Conservation (phyloP, 2,797 vertebrate genomes). For the Sphaeramia orbicularis region DNA sequence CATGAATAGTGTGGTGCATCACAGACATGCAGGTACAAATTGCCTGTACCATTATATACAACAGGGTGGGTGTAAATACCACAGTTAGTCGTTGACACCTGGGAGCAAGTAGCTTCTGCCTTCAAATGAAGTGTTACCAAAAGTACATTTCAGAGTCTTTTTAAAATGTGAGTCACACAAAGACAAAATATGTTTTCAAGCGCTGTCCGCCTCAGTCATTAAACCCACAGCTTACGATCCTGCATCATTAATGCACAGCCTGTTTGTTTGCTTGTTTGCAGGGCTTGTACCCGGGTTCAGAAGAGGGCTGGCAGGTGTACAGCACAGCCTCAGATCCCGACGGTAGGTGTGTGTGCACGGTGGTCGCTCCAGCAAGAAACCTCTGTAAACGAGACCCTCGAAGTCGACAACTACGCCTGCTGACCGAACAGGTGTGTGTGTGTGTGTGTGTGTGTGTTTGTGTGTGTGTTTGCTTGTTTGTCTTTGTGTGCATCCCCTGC, state of each 20-base stretch:
- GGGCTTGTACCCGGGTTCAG: constrained; percentile 91
- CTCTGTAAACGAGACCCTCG: constrained; percentile 94
- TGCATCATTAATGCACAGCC: constrained; percentile 33
- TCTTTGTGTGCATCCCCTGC: constrained; percentile 24
- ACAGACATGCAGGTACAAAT: too few relatives aligned
- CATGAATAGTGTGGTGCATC: too few relatives aligned
- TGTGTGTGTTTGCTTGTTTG: constrained; percentile 25
- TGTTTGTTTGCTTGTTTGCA: constrained; percentile 69
- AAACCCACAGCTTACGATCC: not conserved
- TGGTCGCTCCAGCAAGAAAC: constrained; percentile 93
- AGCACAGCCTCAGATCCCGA: constrained; percentile 95
- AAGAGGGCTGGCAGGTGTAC: constrained; percentile 98
- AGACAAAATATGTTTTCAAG: not conserved
- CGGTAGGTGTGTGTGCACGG: constrained; percentile 94
- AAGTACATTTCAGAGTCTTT: too few relatives aligned
- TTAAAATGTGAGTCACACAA: not conserved
- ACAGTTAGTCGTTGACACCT: too few relatives aligned
- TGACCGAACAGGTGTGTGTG: constrained; percentile 92
- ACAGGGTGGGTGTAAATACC: too few relatives aligned
- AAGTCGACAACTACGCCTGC: constrained; percentile 90
- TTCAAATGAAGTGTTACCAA: too few relatives aligned
- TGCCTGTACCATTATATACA: too few relatives aligned
- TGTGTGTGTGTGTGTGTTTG: constrained; percentile 32
- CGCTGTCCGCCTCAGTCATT: constrained; percentile 12
- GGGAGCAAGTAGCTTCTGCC: too few relatives aligned